A percentile compares a stretch with the other conserved stretches of the same genome.
Conservation (phyloP, 2,113 vertebrate species). For the Myiopsitta monachus region DNA sequence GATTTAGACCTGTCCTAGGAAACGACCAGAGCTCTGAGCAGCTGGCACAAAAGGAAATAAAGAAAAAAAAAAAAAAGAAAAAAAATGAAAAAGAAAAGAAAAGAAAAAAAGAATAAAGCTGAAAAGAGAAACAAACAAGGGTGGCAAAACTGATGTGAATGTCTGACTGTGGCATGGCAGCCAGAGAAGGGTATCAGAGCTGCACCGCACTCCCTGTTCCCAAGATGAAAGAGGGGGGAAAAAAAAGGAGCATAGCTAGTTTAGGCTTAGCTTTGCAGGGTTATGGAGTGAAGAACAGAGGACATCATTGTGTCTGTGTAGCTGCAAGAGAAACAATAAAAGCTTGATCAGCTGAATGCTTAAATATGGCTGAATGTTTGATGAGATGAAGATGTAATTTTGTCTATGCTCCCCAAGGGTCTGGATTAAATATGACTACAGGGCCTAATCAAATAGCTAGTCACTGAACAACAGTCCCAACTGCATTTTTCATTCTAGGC, state of each 20-base stretch:
- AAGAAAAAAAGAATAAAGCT: not conserved
- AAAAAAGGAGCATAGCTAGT: not conserved
- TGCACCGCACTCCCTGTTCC: not conserved
- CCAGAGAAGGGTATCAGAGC: not conserved
- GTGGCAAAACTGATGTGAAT: not conserved
- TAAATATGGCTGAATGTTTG: slow-evolving; percentile 92
- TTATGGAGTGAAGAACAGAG: slow-evolving; percentile 64
- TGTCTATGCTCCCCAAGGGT: slow-evolving; percentile 84
- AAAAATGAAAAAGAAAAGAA: not conserved
- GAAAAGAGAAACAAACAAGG: slow-evolving; percentile 15
- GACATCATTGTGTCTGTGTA: slow-evolving; percentile 80
- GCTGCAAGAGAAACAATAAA: slow-evolving; percentile 85
- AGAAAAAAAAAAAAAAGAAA: not conserved
- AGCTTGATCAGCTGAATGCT: slow-evolving; percentile 86
- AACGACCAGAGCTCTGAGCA: slow-evolving; percentile 29
- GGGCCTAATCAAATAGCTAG: slow-evolving; percentile 88
- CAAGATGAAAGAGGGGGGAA: not conserved
- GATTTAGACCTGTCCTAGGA: slow-evolving; percentile 68
- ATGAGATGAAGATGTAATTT: slow-evolving; percentile 96
- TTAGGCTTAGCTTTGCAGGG: slow-evolving; percentile 59
- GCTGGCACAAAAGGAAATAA: not conserved
- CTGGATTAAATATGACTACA: slow-evolving; percentile 92
- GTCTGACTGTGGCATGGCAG: not conserved
- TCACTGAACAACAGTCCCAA: slow-evolving; percentile 82
- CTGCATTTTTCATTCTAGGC: slow-evolving; percentile 88